Base-by-base conservation (phyloP, 2,888 invertebrate species). In the Augiades crinisus region DNA sequence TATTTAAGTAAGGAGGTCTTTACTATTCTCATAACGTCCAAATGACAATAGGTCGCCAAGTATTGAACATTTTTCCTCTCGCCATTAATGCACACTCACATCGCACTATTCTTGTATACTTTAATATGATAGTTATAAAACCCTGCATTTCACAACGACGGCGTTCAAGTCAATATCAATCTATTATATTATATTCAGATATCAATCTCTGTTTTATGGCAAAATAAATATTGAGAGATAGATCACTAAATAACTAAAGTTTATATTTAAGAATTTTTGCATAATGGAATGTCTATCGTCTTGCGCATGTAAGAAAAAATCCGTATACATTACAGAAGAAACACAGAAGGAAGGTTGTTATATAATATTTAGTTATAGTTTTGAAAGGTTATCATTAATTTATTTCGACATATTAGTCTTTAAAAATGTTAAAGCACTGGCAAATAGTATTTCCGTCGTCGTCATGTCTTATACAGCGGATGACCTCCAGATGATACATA, bases 1-100 rank as follows among this genome's bases (percentile, higher is more conserved):
- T 41, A 41, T 49, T 41, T 6, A 36, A 19, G 12, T 41, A 49
- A 41, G 34, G 27, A 40, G 41, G 41, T 49, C 24, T 40, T 49
- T 41, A 41, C 33, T 24, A 49, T 49, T 41, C 49, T 17, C 22
- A 5, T 31, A 31, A 24, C 49, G 41, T 41, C 19, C 22, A 40
- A 33, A 49, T n/a, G 31, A 33, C 19, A 22, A 21, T 40, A 40
- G 31, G 47, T 22, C 21, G 40, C 38, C 33, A 49, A 49, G 49
- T 24, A 40, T 33, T 22, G 16, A 40, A 47, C 12, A 47, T 40
- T 47, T 19, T 47, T 31, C 40, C 33, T 24, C 31, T 31, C 16
- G 14, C 24, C n/a, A 16, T 40, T 16, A 12, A 19, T 40, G 33
- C 17, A 30, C 19, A 22, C 41, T 49, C 38, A 41, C 14, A 41